These are phyloP conservation scores for Ptychochromis oligacanthus DNA, from an alignment of 2,113 vertebrate genomes.

Conservation along the genomic window DNA sequence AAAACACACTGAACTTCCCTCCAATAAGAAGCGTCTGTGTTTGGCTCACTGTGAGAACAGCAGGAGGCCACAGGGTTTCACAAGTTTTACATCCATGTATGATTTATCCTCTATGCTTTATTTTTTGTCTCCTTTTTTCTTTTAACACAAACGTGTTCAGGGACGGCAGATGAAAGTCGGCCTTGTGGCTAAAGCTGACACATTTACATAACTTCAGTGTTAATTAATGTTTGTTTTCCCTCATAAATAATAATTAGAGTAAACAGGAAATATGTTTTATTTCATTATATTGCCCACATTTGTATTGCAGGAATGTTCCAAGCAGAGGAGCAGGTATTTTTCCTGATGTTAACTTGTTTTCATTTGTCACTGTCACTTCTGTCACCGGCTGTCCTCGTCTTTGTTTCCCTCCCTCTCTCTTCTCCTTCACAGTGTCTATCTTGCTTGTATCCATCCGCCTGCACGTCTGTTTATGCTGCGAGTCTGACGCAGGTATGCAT, in stretches of 20 bases:
- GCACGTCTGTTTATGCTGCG: background rate
- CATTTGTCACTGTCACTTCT: conserved; percentile 13
- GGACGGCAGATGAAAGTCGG: background rate
- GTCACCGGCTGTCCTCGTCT: background rate
- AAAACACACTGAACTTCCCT: background rate
- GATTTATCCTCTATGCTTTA: background rate
- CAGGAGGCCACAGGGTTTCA: background rate
- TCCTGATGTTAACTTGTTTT: background rate
- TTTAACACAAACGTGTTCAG: background rate
- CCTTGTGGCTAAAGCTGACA: background rate
- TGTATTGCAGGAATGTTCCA: background rate
- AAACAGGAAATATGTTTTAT: background rate
- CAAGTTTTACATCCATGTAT: too few species aligned
- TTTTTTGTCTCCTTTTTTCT: background rate
- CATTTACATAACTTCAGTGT: background rate
- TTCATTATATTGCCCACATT: background rate
- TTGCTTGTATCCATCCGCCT: background rate
- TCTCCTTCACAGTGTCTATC: background rate
- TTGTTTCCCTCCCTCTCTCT: background rate
- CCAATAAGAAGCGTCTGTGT: background rate
- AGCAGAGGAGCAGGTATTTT: background rate
- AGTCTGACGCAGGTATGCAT: conserved; percentile 10
- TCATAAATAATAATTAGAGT: background rate
- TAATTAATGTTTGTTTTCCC: background rate
- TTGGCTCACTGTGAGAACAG: background rate